A percentile compares a stretch with the other conserved stretches of the same genome.
These are phyloP conservation scores for Abrostola tripartita DNA, from an alignment of 2,888 invertebrate species.

Conservation along the genomic window DNA sequence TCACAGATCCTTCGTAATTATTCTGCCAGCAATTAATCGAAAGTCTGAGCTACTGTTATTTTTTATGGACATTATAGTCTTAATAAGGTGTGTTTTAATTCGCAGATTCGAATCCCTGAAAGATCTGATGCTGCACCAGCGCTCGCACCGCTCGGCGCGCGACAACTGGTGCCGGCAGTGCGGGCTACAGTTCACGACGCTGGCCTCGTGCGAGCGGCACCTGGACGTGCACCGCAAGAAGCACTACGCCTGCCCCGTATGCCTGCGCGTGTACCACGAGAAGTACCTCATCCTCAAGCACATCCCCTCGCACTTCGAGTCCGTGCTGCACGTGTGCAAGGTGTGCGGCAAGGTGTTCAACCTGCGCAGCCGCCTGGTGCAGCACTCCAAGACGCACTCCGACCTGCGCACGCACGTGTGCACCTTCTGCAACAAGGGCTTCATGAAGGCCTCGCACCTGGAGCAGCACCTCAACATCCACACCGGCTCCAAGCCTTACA, in stretches of 20 bases:
- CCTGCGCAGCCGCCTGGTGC: constrained; percentile 72
- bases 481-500: constrained; percentile 86
- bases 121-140: constrained; percentile 72
- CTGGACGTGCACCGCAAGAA: constrained; percentile 73
- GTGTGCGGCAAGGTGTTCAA: constrained; percentile 77
- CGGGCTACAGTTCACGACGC: constrained; percentile 72
- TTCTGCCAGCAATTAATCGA: too few species aligned
- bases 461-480: constrained; percentile 89
- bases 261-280: constrained; percentile 87
- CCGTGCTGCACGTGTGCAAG: constrained; percentile 85
- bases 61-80: too few species aligned
- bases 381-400: constrained; percentile 74
- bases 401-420: constrained; percentile 84
- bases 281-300: constrained; percentile 75
- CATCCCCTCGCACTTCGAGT: constrained; percentile 74
- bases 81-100: background rate
- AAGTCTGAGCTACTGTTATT: too few species aligned
- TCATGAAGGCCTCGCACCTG: constrained; percentile 65
- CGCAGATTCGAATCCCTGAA: constrained; percentile 72
- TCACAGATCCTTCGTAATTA: too few species aligned
- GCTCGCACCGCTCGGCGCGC: constrained; percentile 60
- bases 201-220: constrained; percentile 70
- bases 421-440: constrained; percentile 85
- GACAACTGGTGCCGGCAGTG: constrained; percentile 75
- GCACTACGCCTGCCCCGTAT: constrained; percentile 86